Evolutionary conservation across 2,113 vertebrate species (phyloP), one percentile per base, ranked within the genome.

Genomic region (Atractosteus spatula): DNA sequence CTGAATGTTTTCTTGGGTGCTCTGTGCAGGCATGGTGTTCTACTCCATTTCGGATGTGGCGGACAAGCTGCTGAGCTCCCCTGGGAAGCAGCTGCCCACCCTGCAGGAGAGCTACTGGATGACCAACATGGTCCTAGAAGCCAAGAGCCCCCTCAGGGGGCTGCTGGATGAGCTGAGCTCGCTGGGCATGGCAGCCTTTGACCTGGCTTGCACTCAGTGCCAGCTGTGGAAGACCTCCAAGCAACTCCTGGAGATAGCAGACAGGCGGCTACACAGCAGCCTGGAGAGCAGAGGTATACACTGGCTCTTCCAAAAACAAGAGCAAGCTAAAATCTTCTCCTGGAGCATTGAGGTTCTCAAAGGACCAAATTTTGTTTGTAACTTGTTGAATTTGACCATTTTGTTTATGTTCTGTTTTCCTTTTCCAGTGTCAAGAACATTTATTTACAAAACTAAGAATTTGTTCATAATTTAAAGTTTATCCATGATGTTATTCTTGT

Each of bases 31-130:
- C 45, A 95, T 99, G 88, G 96, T 97, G 8, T 99, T 97, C 84
- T 99, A 98, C 84, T 97, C 97, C 68, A 95, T 99, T 82, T 96
- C 96, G 0, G 97, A 99, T 78, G 96, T 99, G 69, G 95, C 94
- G 0, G 95, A 98, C 76, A 94, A 94, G 69, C 90, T 99, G 47
- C 94, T 96, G 69, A 92, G 92, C 85, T 90, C 91, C 68, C 86
- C 94, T 0, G 88, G 86, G 80, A 90, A 88, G 62, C 92, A 92
- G 3, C 80, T 95, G 71, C 92, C 93, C 42, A 83, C 85, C 0
- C 86, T 97, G 64, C 95, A 96, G 84, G 97, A 98, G 65, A 91
- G 90, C 16, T 97, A 96, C 81, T 98, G 96, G 96, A 75, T 93
- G 68, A 92, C 71, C 80, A 89, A 75, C 47, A 71, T 83, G 65